Conservation (phyloP, 2,888 invertebrate species). For the Monopis laevigella region DNA sequence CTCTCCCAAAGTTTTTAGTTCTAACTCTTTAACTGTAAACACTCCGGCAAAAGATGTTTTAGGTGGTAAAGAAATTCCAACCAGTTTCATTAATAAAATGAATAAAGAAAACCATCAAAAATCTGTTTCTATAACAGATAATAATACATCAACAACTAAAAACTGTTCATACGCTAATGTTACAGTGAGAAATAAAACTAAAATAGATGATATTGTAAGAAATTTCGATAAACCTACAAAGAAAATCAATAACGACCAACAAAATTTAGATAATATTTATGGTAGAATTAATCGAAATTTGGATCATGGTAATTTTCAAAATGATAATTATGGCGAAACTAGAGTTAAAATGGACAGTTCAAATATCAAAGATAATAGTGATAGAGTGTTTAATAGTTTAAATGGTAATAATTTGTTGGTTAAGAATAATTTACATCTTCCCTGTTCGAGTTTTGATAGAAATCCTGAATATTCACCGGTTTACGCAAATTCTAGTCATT, state of each 20-base stretch:
- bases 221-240: constrained; percentile 59
- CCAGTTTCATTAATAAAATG: constrained; percentile 71
- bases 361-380: not conserved
- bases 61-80: constrained; percentile 68
- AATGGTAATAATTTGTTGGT: too few species aligned
- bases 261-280: constrained; percentile 44
- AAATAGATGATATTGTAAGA: constrained; percentile 55
- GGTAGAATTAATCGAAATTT: constrained; percentile 37
- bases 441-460: constrained; percentile 42
- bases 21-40: constrained; percentile 80
- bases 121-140: too few species aligned
- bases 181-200: constrained; percentile 45
- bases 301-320: not conserved
- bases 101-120: constrained; percentile 66
- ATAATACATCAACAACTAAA: too few species aligned
- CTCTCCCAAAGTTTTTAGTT: constrained; percentile 83
- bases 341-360: not conserved
- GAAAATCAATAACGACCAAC: constrained; percentile 51
- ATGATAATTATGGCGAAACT: not conserved
- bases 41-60: constrained; percentile 85
- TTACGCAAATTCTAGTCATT: constrained; percentile 36
- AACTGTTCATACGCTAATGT: constrained; percentile 53
- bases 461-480: constrained; percentile 53
- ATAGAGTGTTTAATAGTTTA: not conserved
- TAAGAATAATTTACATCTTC: constrained; percentile 18